These are phyloP conservation scores for Drosophila neonasuta DNA, from an alignment of 2,888 invertebrate species.

Conservation along the genomic window DNA sequence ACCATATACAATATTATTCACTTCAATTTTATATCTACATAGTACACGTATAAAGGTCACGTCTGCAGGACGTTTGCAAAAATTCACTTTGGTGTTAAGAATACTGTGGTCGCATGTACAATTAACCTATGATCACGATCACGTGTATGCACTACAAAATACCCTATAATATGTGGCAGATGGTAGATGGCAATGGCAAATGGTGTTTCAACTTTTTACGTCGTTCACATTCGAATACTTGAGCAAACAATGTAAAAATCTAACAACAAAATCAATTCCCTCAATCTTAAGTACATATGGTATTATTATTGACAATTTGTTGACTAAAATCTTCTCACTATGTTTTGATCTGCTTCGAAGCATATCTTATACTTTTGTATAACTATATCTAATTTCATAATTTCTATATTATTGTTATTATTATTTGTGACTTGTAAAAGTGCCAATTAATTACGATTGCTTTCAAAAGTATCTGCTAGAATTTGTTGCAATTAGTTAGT, in stretches of 20 bases:
- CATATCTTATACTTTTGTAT: neutral
- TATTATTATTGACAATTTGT: slow-evolving; percentile 26
- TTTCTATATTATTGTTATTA: neutral
- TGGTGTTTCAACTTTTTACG: neutral
- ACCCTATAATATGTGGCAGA: slow-evolving; percentile 24
- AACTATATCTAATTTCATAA: slow-evolving; percentile 1
- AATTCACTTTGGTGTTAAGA: slow-evolving; percentile 69
- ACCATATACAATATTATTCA: slow-evolving; percentile 39
- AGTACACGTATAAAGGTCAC: slow-evolving; percentile 31
- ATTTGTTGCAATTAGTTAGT: slow-evolving; percentile 28
- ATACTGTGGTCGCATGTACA: slow-evolving; percentile 45
- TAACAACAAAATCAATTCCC: slow-evolving; percentile 33
- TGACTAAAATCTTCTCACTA: slow-evolving; percentile 3
- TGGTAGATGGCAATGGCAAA: slow-evolving; percentile 15
- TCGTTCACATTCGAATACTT: slow-evolving; percentile 32
- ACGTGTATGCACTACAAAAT: slow-evolving; percentile 32
- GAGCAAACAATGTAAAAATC: slow-evolving; percentile 28
- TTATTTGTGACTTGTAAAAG: slow-evolving; percentile 14
- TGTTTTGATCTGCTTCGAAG: neutral
- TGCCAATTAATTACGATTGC: slow-evolving; percentile 20
- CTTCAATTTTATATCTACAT: slow-evolving; percentile 51
- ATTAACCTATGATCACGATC: slow-evolving; percentile 17
- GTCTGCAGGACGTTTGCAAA: slow-evolving; percentile 39
- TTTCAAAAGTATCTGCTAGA: slow-evolving; percentile 34
- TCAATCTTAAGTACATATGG: slow-evolving; percentile 12